Evolutionary conservation across 30 jellyfish, hydroid and myxozoan genomes (phyloP), one percentile per base, ranked within the genome.

Genomic region (Mastigias papua): DNA sequence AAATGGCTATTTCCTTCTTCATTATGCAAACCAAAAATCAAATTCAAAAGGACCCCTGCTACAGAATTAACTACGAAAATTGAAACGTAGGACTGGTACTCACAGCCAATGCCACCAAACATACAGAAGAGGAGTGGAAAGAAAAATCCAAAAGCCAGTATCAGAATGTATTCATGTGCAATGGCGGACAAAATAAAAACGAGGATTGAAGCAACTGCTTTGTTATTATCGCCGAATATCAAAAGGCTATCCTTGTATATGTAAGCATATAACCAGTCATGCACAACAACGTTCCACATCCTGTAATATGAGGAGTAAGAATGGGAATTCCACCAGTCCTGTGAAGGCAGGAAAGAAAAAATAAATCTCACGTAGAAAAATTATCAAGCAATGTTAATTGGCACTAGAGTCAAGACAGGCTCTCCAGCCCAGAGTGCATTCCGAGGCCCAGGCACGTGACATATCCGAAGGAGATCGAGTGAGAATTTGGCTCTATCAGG

Each of bases 261-360:
- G 94, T 94, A 94, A 2, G 98, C 93, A 73, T 34, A 89, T 54
- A 89, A 64, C 98, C 98, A 94, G 75, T 94, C 98, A 51, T 90
- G 97, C 0, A 94, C 98, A 50, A 94, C 98, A 5, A 94, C 97
- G 61, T 94, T 94, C 98, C 98, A 94, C 96, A 81, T 94, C n/a
- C 97, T 84, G 83, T 94, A 94, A 46, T 79, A 94, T 7, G 93
- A 90, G 33, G 97, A 86, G 91, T 69, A 94, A 13, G 97, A 89
- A 78, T 57, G 78, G 7, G 97, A 77, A 69, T 94, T 94, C 98
- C 98, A 94, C 98, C 98, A 94, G 86, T 94, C 98, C 98, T 94
- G 79, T 0, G 64, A 32, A 37, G 49, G 63, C 15, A 30, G 29
- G 63, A 42, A 30, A 42, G n/a, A n/a, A n/a, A n/a, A n/a, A n/a